These are phyloP conservation scores for Podargus strigoides DNA, from an alignment of 2,797 vertebrate genomes.

Conservation along the genomic window DNA sequence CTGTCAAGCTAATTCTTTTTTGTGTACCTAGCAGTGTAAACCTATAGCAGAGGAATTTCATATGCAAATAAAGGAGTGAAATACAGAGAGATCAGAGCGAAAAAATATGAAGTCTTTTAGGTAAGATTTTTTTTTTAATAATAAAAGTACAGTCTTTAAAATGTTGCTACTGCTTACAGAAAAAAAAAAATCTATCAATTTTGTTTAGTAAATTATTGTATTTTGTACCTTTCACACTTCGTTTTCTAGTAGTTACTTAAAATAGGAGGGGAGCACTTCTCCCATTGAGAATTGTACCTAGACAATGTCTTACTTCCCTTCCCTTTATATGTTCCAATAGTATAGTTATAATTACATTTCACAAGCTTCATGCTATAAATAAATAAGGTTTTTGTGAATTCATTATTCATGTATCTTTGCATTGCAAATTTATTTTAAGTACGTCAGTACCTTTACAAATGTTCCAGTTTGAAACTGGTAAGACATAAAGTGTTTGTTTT, in stretches of 20 bases:
- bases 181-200: neutral
- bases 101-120: neutral
- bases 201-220: neutral
- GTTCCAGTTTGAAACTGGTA: neutral
- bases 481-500: neutral
- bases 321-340: neutral
- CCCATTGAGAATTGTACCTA: neutral
- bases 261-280: fast-evolving
- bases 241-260: neutral
- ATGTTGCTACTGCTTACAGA: neutral
- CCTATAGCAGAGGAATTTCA: neutral
- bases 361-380: neutral
- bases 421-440: neutral
- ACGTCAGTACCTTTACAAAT: neutral
- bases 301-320: neutral
- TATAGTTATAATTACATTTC: neutral
- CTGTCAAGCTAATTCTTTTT: neutral
- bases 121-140: neutral
- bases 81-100: neutral
- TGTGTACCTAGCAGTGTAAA: neutral
- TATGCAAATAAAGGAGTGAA: neutral
- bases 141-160: neutral
- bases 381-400: neutral
- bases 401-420: neutral
- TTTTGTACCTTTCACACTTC: neutral